Evolutionary conservation across 2,888 invertebrate species (phyloP).

Genomic region (Reticulitermes lucifugus): DNA sequence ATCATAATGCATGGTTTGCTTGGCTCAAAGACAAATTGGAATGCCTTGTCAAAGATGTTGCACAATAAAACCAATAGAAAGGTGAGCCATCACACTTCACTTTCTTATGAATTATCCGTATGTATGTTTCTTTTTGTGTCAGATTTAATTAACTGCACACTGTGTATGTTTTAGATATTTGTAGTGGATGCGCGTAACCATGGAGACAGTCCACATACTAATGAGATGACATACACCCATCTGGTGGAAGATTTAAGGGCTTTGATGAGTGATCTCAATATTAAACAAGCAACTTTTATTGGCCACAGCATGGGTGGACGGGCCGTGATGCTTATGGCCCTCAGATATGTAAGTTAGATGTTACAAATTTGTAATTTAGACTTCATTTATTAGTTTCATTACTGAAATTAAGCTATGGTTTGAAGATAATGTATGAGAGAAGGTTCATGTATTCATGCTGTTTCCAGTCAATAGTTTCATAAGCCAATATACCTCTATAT

Average conservation of each 20-base stretch:
- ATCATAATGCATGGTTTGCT: conserved; percentile 89
- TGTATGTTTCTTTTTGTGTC: neutral
- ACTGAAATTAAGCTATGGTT: too few relatives aligned
- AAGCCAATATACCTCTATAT: too few relatives aligned
- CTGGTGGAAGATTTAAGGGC: conserved; percentile 80
- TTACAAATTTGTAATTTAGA: neutral
- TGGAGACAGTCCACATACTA: conserved; percentile 89
- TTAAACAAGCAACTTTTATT: conserved; percentile 76
- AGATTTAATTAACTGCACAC: neutral
- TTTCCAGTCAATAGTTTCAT: too few relatives aligned
- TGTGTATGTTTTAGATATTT: conserved; percentile 68
- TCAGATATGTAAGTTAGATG: conserved; percentile 71
- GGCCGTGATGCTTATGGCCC: conserved; percentile 85
- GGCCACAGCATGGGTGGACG: conserved; percentile 99
- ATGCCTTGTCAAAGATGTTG: conserved; percentile 79
- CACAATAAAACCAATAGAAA: conserved; percentile 71
- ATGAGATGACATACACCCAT: conserved; percentile 77
- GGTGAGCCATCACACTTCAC: conserved; percentile 60
- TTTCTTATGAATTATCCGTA: neutral
- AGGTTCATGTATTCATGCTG: too few relatives aligned
- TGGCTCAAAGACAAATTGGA: conserved; percentile 90
- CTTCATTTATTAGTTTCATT: too few relatives aligned
- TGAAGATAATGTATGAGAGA: too few relatives aligned
- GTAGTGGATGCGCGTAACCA: conserved; percentile 94
- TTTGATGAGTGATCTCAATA: conserved; percentile 72